Evolutionary conservation across 2,888 invertebrate species (phyloP).

Genomic region (Germaria angustata): DNA sequence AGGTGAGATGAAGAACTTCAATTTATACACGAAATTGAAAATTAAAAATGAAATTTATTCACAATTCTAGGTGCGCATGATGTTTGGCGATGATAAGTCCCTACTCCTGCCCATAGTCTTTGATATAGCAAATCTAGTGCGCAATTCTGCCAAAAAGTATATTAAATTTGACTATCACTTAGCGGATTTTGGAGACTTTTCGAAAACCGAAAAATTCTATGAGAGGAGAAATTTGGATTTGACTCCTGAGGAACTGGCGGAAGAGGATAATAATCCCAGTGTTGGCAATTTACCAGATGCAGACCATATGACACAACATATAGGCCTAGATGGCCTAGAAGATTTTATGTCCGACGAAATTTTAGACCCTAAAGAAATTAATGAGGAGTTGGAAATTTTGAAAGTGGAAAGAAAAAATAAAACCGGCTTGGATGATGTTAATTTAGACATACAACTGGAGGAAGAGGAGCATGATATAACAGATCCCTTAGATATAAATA

Average conservation of each 20-base stretch:
- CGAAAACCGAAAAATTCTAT: conserved; percentile 60
- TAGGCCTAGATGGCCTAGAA: conserved; percentile 69
- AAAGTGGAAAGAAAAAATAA: conserved; percentile 45
- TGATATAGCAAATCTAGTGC: conserved; percentile 84
- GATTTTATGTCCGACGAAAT: conserved; percentile 74
- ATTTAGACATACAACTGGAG: neutral
- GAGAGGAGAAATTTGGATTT: conserved; percentile 70
- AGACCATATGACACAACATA: conserved; percentile 6
- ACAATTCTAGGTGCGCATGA: conserved; percentile 81
- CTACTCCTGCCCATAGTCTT: conserved; percentile 84
- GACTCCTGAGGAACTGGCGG: conserved; percentile 65
- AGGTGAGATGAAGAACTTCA: conserved; percentile 79
- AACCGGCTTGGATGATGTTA: neutral
- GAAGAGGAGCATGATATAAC: neutral
- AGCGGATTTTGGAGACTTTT: conserved; percentile 64
- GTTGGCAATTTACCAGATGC: conserved; percentile 69
- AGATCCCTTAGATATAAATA: conserved; percentile 50
- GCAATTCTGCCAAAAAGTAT: conserved; percentile 80
- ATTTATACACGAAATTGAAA: neutral
- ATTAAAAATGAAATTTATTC: neutral
- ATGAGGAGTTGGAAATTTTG: conserved; percentile 72
- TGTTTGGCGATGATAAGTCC: conserved; percentile 82
- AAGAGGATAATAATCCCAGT: conserved; percentile 63
- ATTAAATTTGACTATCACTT: conserved; percentile 70
- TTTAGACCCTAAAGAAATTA: conserved; percentile 75